A percentile compares a stretch with the other conserved stretches of the same genome.
These are phyloP conservation scores for Chaetodon trifasciatus DNA, from an alignment of 2,797 vertebrate genomes.

Conservation along the genomic window DNA sequence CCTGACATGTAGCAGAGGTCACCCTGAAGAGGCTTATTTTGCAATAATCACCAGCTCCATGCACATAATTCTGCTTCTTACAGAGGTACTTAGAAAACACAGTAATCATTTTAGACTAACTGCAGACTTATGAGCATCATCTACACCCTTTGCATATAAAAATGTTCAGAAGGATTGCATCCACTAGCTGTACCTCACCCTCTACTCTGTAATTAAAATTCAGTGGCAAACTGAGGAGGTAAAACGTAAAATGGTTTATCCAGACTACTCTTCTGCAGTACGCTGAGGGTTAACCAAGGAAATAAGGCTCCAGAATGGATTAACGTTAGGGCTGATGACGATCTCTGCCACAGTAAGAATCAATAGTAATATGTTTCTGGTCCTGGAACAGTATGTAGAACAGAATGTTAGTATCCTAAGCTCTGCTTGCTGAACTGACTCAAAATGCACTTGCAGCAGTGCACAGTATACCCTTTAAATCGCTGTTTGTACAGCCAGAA, in stretches of 20 bases:
- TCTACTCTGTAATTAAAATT: constrained; percentile 1
- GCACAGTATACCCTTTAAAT: background rate
- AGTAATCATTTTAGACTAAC: constrained; percentile 26
- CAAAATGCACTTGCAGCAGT: background rate
- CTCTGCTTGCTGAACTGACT: background rate
- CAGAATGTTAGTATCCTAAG: background rate
- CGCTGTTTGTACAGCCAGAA: background rate
- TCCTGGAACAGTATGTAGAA: background rate
- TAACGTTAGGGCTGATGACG: background rate
- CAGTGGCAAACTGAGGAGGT: background rate
- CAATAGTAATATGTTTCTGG: background rate
- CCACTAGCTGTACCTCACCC: background rate
- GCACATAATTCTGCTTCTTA: constrained; percentile 28
- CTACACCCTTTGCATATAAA: constrained; percentile 31
- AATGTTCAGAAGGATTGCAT: constrained; percentile 5
- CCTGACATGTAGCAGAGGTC: constrained; percentile 38
- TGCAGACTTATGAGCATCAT: constrained; percentile 25
- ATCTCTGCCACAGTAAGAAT: background rate
- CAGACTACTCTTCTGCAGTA: background rate
- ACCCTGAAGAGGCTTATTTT: constrained; percentile 45
- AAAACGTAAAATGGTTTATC: background rate
- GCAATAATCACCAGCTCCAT: constrained; percentile 21
- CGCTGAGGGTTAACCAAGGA: background rate
- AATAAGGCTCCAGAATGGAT: background rate
- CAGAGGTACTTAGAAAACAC: constrained; percentile 11